These are phyloP conservation scores for Bombus soroeensis DNA, from an alignment of 1,140 invertebrate species.

Conservation along the genomic window DNA sequence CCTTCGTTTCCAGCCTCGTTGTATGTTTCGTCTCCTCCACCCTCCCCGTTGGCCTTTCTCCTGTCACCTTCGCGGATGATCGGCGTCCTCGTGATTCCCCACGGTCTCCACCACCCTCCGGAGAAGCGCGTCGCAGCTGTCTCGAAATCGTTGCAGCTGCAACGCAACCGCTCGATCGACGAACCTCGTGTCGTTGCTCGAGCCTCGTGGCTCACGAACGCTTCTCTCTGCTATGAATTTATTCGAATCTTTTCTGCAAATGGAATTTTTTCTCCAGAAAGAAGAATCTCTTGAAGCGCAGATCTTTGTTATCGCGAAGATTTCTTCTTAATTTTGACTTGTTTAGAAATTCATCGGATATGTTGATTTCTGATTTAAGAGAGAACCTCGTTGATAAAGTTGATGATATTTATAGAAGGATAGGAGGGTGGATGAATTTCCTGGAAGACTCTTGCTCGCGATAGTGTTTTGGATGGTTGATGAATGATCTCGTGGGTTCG, in stretches of 20 bases:
- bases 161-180: slow-evolving; percentile 21
- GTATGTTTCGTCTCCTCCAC: not conserved
- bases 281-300: too few relatives aligned
- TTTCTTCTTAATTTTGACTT: not conserved
- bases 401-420: not conserved
- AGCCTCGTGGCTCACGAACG: not conserved
- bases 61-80: slow-evolving; percentile 48
- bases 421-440: not conserved
- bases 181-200: not conserved
- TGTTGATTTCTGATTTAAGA: not conserved
- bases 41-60: slow-evolving; percentile 18
- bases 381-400: not conserved
- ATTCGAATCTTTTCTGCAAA: not conserved
- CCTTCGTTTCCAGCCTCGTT: slow-evolving; percentile 38
- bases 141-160: slow-evolving; percentile 58
- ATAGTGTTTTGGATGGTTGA: too few relatives aligned
- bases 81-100: not conserved
- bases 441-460: slow-evolving; percentile 17
- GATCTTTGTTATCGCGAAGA: not conserved
- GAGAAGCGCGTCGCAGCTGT: slow-evolving; percentile 49
- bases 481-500: not conserved
- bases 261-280: not conserved
- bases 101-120: slow-evolving; percentile 20
- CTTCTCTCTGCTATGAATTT: not conserved
- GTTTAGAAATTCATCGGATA: not conserved